Percentiles rank a stretch among this genome's conserved stretches.
Evolutionary conservation across 2,797 vertebrate genomes (phyloP).

Genomic region (Microctenopoma lineatum): DNA sequence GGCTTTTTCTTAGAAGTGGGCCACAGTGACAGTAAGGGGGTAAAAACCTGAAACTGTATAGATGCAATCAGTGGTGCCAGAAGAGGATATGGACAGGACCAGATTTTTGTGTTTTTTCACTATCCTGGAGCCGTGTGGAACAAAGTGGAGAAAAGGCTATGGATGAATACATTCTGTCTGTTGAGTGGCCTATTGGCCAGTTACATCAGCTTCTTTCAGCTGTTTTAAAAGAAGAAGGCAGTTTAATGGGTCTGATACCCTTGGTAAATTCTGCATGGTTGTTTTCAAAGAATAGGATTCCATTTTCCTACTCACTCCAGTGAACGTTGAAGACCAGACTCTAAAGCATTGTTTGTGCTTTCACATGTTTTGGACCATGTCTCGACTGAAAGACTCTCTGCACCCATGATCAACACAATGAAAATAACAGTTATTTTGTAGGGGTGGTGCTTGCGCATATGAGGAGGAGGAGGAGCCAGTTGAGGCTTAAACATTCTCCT

Average conservation of each 20-base stretch:
- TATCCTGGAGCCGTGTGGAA: not conserved
- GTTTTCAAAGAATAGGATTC: slow-evolving; percentile 11
- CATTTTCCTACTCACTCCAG: not conserved
- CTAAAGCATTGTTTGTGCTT: not conserved
- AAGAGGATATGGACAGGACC: not conserved
- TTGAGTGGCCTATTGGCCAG: slow-evolving; percentile 21
- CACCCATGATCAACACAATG: too few relatives aligned
- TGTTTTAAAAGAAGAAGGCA: slow-evolving; percentile 30
- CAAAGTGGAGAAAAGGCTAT: slow-evolving; percentile 5
- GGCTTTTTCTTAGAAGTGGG: slow-evolving; percentile 1
- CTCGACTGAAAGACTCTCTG: too few relatives aligned
- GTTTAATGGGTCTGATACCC: slow-evolving; percentile 36
- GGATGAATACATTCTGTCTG: slow-evolving; percentile 13
- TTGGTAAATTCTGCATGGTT: slow-evolving; percentile 6
- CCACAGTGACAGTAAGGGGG: slow-evolving; percentile 16
- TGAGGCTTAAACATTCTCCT: not conserved
- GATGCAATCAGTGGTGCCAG: not conserved
- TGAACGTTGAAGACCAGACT: not conserved
- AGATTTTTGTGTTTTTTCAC: not conserved
- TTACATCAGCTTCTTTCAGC: slow-evolving; percentile 37
- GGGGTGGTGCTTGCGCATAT: not conserved
- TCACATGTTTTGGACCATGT: not conserved
- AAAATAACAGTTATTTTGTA: too few relatives aligned
- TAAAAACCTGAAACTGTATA: not conserved
- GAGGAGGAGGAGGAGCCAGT: too few relatives aligned